A percentile compares a stretch with the other conserved stretches of the same genome.
Evolutionary conservation across 2,797 vertebrate species (phyloP).

Genomic region (Ptychobarbus kaznakovi): DNA sequence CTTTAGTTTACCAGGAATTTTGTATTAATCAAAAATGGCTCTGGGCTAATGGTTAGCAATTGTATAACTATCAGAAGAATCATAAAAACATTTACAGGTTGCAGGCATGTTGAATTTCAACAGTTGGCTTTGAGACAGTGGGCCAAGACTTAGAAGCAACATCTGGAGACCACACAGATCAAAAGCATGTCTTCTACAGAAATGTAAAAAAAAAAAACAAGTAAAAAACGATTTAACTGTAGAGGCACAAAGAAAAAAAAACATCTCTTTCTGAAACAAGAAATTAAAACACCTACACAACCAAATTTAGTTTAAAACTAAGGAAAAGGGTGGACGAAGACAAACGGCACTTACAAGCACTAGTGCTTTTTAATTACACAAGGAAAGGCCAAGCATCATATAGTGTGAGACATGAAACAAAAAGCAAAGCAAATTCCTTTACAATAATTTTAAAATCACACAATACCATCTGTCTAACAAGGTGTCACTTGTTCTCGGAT

Average conservation of each 20-base stretch:
- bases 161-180: constrained; percentile 27
- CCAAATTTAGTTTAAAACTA: not conserved
- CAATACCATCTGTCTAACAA: constrained; percentile 6
- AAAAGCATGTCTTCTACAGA: not conserved
- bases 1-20: not conserved
- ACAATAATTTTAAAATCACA: not conserved
- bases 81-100: not conserved
- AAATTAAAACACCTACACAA: not conserved
- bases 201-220: not conserved
- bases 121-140: not conserved
- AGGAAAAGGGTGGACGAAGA: not conserved
- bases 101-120: not conserved
- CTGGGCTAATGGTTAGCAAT: not conserved
- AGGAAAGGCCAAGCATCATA: not conserved
- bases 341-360: not conserved
- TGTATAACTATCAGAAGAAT: not conserved
- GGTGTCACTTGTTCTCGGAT: constrained; percentile 20
- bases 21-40: not conserved
- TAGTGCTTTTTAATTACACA: constrained; percentile 2
- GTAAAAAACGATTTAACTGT: not conserved
- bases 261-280: too few species aligned
- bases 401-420: not conserved
- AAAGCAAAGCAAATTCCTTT: not conserved
- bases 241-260: not conserved
- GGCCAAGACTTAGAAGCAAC: not conserved